Base-by-base conservation (phyloP, 2,113 vertebrate species). In the Hemichromis elongatus region DNA sequence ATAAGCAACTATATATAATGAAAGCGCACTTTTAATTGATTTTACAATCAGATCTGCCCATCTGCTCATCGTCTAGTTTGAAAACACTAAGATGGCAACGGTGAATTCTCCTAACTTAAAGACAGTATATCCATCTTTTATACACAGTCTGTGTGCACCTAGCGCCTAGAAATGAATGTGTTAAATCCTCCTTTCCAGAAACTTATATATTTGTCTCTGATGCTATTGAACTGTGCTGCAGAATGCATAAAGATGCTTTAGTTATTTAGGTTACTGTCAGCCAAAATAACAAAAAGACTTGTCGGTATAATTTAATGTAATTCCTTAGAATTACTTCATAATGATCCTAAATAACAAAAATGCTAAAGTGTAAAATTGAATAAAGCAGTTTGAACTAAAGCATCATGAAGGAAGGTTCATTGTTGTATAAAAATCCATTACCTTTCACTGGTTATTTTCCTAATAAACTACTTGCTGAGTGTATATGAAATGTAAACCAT, bases 351-450 rank as follows among this genome's bases (percentile, higher is more conserved):
- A 75, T 50, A 50, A 50, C 9, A 52, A 75, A 9, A 8, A 1
- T 7, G 28, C 9, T 0, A n/a, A 8, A 52, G 42, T 52, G 26
- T 52, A 75, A 52, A 50, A 75, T 63, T 37, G 2, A 21, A 37
- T 63, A 63, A 13, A 63, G 4, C 70, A 52, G 70, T 52, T 3
- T 52, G 6, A 52, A 75, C 14, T 68, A 16, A 47, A 18, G 42
- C 37, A 45, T 70, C n/a, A 0, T 19, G 9, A 47, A 50, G 14
- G 9, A 3, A 18, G 14, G 24, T 28, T 73, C 18, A 0, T 0
- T 73, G 68, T 9, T 73, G 42, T 47, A 0, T n/a, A 75, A 30
- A 3, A 47, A 12, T 30, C 70, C 26, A 52, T 30, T 52, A 0
- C 0, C 9, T 30, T 30, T 75, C 42, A 52, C 45, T 50, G 16